Evolutionary conservation across 2,113 vertebrate genomes (phyloP).

Genomic region (Xerus inauris): DNA sequence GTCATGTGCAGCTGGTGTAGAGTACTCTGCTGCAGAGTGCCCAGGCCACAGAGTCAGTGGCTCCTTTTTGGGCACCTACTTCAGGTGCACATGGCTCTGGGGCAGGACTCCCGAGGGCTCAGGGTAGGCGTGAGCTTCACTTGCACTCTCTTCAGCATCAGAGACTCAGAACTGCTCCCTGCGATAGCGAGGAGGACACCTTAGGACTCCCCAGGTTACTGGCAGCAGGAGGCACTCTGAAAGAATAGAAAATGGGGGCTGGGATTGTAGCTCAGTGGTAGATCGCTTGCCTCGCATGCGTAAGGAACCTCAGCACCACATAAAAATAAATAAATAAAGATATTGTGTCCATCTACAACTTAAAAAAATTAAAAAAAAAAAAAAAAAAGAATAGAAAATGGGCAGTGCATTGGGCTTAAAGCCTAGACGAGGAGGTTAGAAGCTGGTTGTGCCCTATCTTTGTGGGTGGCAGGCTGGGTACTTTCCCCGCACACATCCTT

Average conservation of each 20-base stretch:
- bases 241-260: neutral
- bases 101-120: neutral
- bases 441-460: no score
- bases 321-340: no score
- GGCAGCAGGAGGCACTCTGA: fast-evolving
- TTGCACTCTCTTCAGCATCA: fast-evolving
- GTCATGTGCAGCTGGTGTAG: neutral
- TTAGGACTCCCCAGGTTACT: fast-evolving
- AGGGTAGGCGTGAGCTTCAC: fast-evolving
- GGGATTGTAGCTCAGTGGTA: no score
- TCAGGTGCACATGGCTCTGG: neutral
- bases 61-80: neutral
- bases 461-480: no score
- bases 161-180: neutral
- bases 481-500: fast-evolving
- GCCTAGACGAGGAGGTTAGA: no score
- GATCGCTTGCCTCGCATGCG: no score
- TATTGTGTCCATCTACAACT: no score
- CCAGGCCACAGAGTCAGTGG: no score
- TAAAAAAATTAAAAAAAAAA: no score
- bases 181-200: fast-evolving
- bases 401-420: fast-evolving
- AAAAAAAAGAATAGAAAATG: neutral
- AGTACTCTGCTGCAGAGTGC: fast-evolving
- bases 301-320: no score